Conservation (phyloP, 2,797 vertebrate species). For the Heliangelus exortis region DNA sequence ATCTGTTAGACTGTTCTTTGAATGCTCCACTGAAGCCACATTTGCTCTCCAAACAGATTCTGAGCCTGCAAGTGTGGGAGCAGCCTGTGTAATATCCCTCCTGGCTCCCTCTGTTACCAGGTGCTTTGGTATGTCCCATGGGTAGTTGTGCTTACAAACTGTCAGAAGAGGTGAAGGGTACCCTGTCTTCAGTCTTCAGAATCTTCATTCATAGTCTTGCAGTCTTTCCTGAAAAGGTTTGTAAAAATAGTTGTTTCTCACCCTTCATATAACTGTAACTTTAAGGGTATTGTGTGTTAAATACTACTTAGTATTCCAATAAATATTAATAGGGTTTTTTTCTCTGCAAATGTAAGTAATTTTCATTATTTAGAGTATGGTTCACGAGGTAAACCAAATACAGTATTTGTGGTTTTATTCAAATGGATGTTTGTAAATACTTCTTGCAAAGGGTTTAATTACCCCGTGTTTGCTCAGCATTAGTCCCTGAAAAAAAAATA, state of each 20-base stretch:
- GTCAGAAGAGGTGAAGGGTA: background rate
- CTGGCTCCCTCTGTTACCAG: background rate
- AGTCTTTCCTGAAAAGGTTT: background rate
- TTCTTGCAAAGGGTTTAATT: slow-evolving; percentile 55
- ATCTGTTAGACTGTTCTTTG: background rate
- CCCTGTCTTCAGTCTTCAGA: too few relatives aligned
- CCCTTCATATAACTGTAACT: background rate
- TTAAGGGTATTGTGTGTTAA: background rate
- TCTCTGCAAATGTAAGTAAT: background rate
- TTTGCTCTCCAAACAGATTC: background rate
- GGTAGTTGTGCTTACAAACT: background rate
- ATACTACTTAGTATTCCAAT: background rate
- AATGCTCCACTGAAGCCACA: background rate
- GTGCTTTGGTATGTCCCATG: background rate
- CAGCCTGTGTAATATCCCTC: background rate
- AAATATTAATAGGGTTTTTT: background rate
- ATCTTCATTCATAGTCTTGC: background rate
- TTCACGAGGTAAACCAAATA: slow-evolving; percentile 61
- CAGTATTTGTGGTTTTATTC: slow-evolving; percentile 61
- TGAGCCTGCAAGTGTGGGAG: background rate
- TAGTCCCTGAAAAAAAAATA: slow-evolving; percentile 23
- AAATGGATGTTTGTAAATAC: slow-evolving; percentile 66
- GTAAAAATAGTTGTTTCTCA: background rate
- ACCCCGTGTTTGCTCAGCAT: slow-evolving; percentile 46
- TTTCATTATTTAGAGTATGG: slow-evolving; percentile 57